Conservation (phyloP, 2,113 vertebrate genomes). For the Cololabis saira region DNA sequence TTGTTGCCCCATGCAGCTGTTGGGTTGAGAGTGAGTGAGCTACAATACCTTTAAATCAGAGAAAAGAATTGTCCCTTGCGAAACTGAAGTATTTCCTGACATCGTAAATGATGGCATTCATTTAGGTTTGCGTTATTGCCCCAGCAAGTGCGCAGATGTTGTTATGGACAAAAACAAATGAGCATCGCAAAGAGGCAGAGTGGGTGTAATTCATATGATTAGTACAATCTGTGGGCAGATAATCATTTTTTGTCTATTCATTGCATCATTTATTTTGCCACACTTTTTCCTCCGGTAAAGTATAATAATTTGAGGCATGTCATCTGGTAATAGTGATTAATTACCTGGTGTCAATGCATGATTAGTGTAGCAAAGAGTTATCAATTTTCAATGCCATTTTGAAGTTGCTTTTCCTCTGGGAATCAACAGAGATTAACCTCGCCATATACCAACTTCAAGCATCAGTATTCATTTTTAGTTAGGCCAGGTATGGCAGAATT, state of each 20-base stretch:
- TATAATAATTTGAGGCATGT: constrained; percentile 78
- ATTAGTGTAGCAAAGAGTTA: constrained; percentile 78
- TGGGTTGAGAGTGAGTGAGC: not conserved
- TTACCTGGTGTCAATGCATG: constrained; percentile 71
- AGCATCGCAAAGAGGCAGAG: constrained; percentile 59
- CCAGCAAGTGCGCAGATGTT: constrained; percentile 57
- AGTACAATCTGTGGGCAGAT: constrained; percentile 74
- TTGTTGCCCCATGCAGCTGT: not conserved
- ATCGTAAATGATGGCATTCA: constrained; percentile 52
- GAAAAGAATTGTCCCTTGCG: constrained; percentile 2
- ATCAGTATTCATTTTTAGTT: constrained; percentile 40
- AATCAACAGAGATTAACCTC: constrained; percentile 78
- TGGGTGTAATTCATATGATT: constrained; percentile 81
- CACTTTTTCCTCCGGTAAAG: constrained; percentile 72
- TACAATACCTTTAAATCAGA: constrained; percentile 22
- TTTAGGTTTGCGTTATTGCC: constrained; percentile 54
- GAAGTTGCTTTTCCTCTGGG: constrained; percentile 67
- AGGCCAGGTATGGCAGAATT: constrained; percentile 15
- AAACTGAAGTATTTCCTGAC: constrained; percentile 40
- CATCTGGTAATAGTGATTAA: constrained; percentile 84
- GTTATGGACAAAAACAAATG: constrained; percentile 69
- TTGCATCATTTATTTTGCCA: constrained; percentile 76
- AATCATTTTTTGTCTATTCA: constrained; percentile 77
- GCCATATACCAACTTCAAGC: constrained; percentile 52
- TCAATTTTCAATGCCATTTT: constrained; percentile 77